Conservation (phyloP, 2,888 invertebrate species). For the Morpho deidamia region DNA sequence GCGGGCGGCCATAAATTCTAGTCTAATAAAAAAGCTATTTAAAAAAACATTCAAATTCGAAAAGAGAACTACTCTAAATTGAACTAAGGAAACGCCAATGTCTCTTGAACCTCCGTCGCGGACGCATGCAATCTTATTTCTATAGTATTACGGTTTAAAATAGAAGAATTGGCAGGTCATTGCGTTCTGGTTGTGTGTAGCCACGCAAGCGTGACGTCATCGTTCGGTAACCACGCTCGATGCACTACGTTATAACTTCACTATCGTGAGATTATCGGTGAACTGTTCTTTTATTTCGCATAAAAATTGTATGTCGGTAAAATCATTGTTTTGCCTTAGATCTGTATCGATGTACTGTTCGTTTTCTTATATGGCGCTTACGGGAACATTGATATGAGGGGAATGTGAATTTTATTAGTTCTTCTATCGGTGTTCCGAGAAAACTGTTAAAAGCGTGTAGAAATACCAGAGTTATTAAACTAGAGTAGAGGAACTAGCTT, state of each 20-base stretch:
- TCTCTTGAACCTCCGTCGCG: constrained; percentile 29
- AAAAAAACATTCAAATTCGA: constrained; percentile 65
- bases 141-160: constrained; percentile 30
- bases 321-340: constrained; percentile 13
- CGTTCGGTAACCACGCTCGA: constrained; percentile 66
- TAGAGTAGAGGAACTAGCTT: too few species aligned
- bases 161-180: constrained; percentile 26
- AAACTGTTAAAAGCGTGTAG: neutral
- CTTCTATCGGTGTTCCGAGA: neutral
- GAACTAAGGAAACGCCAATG: constrained; percentile 31
- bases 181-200: constrained; percentile 29
- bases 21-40: constrained; percentile 75
- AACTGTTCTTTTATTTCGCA: constrained; percentile 36
- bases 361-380: constrained; percentile 5
- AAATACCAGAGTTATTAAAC: too few species aligned
- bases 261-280: constrained; percentile 50
- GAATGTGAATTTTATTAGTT: neutral
- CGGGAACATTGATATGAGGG: constrained; percentile 2
- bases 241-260: constrained; percentile 50
- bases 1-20: constrained; percentile 61
- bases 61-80: constrained; percentile 48
- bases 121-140: constrained; percentile 29
- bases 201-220: constrained; percentile 68
- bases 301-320: constrained; percentile 21
- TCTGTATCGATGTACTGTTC: constrained; percentile 10